Conservation (phyloP, 2,797 vertebrate species). For the Euthynnus affinis region DNA sequence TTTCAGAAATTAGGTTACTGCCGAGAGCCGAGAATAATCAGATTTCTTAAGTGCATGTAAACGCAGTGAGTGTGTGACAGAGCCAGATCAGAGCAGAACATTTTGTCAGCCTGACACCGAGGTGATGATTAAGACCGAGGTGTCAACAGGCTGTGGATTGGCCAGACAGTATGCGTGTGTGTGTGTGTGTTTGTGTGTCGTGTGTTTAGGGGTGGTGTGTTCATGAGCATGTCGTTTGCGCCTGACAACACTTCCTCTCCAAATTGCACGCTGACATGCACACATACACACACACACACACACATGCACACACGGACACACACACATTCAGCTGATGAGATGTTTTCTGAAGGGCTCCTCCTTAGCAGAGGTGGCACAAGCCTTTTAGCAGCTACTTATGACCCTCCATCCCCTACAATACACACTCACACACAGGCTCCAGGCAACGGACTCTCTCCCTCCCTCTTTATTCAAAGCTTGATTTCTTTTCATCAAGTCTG, state of each 20-base stretch:
- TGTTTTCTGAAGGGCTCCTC: conserved; percentile 75
- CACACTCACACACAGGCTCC: conserved; percentile 69
- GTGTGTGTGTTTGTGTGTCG: conserved; percentile 32
- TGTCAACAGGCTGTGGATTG: conserved; percentile 68
- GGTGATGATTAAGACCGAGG: conserved; percentile 75
- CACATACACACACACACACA: conserved; percentile 51
- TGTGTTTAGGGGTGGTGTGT: conserved; percentile 11
- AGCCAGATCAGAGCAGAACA: conserved; percentile 61
- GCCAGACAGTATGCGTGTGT: conserved; percentile 56
- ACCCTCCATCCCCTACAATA: conserved; percentile 72
- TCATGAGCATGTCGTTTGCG: conserved; percentile 54
- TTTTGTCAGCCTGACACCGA: conserved; percentile 63
- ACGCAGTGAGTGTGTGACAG: conserved; percentile 46
- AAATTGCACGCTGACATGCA: conserved; percentile 53
- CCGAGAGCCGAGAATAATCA: conserved; percentile 29
- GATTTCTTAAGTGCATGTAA: conserved; percentile 45
- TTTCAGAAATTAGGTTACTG: conserved; percentile 31
- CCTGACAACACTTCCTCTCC: conserved; percentile 75
- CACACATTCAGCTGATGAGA: conserved; percentile 71
- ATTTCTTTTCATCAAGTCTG: conserved; percentile 80
- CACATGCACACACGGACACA: conserved; percentile 44
- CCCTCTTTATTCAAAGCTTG: conserved; percentile 72
- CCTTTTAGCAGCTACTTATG: conserved; percentile 83
- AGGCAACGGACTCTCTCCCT: conserved; percentile 58
- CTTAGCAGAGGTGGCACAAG: conserved; percentile 79